phyloP scores from a whole-genome alignment of 2,888 invertebrate species.

The Eilema caniola region DNA sequence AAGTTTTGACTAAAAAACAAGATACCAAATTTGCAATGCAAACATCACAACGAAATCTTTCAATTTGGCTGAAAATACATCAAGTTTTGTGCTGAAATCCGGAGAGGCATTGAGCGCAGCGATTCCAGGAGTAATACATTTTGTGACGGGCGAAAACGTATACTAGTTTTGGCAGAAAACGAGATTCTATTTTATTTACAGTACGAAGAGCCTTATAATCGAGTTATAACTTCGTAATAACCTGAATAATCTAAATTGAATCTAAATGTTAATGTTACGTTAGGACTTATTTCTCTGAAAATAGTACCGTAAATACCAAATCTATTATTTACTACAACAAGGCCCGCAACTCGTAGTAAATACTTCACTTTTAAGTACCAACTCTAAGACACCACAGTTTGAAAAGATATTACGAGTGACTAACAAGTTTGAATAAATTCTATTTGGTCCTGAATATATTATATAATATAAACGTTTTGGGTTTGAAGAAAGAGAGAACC shows the following conservation, averaged over 20 bases:
- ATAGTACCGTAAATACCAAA: slow-evolving; percentile 22
- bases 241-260: background rate
- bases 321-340: slow-evolving; percentile 28
- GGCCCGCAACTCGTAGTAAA: slow-evolving; percentile 11
- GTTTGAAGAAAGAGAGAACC: slow-evolving; percentile 26
- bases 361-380: slow-evolving; percentile 34
- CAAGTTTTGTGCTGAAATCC: slow-evolving; percentile 18
- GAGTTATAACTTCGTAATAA: background rate
- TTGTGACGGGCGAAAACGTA: slow-evolving; percentile 8
- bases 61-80: slow-evolving; percentile 14
- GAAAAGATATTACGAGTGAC: slow-evolving; percentile 24
- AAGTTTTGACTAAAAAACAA: background rate
- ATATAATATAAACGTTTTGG: background rate
- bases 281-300: background rate
- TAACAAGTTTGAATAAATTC: slow-evolving; percentile 17
- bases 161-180: slow-evolving; percentile 8
- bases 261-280: background rate
- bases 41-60: slow-evolving; percentile 13
- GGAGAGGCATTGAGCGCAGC: slow-evolving; percentile 14
- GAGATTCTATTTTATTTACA: background rate
- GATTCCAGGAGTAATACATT: slow-evolving; percentile 8
- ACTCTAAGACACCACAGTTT: slow-evolving; percentile 38
- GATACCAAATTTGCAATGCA: slow-evolving; percentile 2
- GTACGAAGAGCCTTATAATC: background rate
- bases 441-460: slow-evolving; percentile 15